Evolutionary conservation across 2,888 invertebrate species (phyloP).

Genomic region (Dorcus parallelipipedus): DNA sequence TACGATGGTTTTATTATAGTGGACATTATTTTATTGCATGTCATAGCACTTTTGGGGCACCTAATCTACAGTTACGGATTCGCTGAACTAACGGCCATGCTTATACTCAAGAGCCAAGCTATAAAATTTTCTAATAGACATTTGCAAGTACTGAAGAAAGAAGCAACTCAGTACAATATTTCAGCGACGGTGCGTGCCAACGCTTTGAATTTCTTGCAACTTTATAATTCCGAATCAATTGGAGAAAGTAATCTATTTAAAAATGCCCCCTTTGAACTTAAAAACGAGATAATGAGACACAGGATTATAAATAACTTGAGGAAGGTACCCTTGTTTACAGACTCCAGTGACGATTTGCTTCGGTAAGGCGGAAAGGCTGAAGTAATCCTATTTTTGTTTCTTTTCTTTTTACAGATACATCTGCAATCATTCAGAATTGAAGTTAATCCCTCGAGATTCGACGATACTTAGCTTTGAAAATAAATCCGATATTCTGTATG

Average conservation of each 20-base stretch:
- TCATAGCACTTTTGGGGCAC: conserved; percentile 4
- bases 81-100: conserved; percentile 6
- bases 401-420: conserved; percentile 10
- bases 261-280: conserved; percentile 12
- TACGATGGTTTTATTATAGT: background rate
- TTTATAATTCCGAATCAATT: conserved; percentile 10
- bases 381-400: background rate
- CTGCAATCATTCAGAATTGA: conserved; percentile 15
- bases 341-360: conserved; percentile 8
- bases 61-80: conserved; percentile 11
- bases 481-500: conserved; percentile 12
- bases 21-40: conserved; percentile 1
- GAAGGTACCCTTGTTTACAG: conserved; percentile 13
- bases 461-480: conserved; percentile 7
- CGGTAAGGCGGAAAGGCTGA: background rate
- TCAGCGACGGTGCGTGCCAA: background rate
- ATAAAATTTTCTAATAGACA: conserved; percentile 3
- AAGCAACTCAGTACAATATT: conserved; percentile 9
- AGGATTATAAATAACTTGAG: conserved; percentile 14
- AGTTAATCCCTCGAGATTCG: conserved; percentile 8
- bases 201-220: conserved; percentile 6
- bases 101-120: conserved; percentile 6
- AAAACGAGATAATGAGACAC: conserved; percentile 13
- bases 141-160: conserved; percentile 6
- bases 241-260: conserved; percentile 13